A percentile compares a stretch with the other conserved stretches of the same genome.
Conservation (phyloP, 2,797 vertebrate species). For the Pantherophis vulpinus region DNA sequence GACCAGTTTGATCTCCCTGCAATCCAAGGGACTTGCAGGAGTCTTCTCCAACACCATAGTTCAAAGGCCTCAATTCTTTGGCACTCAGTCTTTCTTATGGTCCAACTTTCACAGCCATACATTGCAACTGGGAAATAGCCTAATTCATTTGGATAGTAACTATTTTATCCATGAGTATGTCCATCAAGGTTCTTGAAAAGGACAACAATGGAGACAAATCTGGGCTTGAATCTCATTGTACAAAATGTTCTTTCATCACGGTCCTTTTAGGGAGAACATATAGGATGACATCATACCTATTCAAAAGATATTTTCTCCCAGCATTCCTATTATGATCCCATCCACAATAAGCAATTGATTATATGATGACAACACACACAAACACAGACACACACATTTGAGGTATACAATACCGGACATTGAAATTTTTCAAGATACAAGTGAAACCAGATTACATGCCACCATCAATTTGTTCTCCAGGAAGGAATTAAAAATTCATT, state of each 20-base stretch:
- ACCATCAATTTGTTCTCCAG: slow-evolving; percentile 33
- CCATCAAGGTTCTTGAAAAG: slow-evolving; percentile 24
- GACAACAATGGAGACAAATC: slow-evolving; percentile 28
- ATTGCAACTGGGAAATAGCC: too few relatives aligned
- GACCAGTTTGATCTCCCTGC: too few relatives aligned
- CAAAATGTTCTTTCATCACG: slow-evolving; percentile 13
- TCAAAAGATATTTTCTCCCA: neutral
- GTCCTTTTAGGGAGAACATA: slow-evolving; percentile 6
- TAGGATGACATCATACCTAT: neutral
- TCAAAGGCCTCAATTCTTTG: too few relatives aligned
- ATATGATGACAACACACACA: neutral
- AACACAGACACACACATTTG: neutral
- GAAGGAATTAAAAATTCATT: slow-evolving; percentile 44
- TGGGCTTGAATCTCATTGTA: slow-evolving; percentile 11
- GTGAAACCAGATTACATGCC: slow-evolving; percentile 19
- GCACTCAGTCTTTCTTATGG: too few relatives aligned
- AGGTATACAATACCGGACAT: neutral
- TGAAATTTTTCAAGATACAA: neutral
- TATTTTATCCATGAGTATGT: neutral
- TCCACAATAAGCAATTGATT: neutral
- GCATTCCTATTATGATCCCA: neutral
- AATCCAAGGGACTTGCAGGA: too few relatives aligned
- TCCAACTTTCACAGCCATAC: too few relatives aligned
- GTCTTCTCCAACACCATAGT: too few relatives aligned
- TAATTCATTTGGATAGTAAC: slow-evolving; percentile 1